A percentile compares a stretch with the other conserved stretches of the same genome.
phyloP scores from a whole-genome alignment of 2,888 invertebrate genomes.

The Eupithecia vulgata region DNA sequence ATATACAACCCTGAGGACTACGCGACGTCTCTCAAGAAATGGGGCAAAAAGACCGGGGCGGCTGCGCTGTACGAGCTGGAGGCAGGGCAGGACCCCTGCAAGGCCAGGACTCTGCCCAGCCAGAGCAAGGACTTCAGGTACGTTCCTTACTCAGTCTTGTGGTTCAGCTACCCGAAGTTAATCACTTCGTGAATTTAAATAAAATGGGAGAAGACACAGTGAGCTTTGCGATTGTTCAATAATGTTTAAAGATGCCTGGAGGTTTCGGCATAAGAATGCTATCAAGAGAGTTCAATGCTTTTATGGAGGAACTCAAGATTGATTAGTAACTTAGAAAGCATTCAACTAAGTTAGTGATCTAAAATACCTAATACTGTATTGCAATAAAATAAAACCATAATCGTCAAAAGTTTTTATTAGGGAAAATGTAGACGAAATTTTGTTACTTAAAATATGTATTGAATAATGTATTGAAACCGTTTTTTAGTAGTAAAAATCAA shows the following conservation, averaged over 20 bases:
- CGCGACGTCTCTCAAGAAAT: conserved; percentile 90
- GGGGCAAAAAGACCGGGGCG: conserved; percentile 87
- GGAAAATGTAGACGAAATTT: too few relatives aligned
- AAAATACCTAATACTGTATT: too few relatives aligned
- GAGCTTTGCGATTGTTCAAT: neutral
- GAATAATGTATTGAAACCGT: too few relatives aligned
- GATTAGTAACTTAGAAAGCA: too few relatives aligned
- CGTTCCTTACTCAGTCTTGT: neutral
- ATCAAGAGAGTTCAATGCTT: neutral
- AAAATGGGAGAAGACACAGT: neutral
- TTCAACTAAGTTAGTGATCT: too few relatives aligned
- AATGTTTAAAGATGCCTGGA: neutral
- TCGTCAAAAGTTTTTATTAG: too few relatives aligned
- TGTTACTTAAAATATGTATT: too few relatives aligned
- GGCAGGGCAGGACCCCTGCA: conserved; percentile 65
- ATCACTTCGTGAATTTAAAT: neutral
- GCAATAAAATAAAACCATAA: too few relatives aligned
- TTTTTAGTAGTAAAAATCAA: too few relatives aligned
- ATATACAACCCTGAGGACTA: conserved; percentile 96
- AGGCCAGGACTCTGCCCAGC: conserved; percentile 71
- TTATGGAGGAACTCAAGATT: too few relatives aligned
- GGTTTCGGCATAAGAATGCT: neutral
- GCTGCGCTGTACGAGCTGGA: conserved; percentile 71
- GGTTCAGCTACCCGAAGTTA: too few relatives aligned
- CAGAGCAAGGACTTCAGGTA: conserved; percentile 80